A percentile compares a stretch with the other conserved stretches of the same genome.
Evolutionary conservation across 2,888 invertebrate genomes (phyloP).

Genomic region (Lottia scabra): DNA sequence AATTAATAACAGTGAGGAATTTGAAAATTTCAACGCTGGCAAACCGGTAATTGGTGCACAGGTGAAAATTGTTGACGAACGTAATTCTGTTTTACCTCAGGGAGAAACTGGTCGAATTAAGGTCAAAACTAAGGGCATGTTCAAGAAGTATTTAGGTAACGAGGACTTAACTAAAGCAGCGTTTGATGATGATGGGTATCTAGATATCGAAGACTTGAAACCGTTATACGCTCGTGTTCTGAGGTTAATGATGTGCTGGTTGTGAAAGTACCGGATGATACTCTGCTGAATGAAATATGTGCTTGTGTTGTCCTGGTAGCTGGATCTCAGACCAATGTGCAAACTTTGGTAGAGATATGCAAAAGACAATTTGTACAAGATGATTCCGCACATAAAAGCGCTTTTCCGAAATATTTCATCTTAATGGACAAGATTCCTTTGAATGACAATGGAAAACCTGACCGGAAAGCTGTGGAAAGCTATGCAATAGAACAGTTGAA

Average conservation of each 20-base stretch:
- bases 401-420: not conserved
- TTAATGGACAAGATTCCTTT: not conserved
- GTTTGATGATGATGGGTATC: slow-evolving; percentile 12
- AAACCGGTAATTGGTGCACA: not conserved
- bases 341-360: not conserved
- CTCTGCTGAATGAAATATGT: no score
- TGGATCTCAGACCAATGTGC: not conserved
- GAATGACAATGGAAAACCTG: not conserved
- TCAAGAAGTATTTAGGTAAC: slow-evolving; percentile 5
- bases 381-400: no score
- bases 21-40: no score
- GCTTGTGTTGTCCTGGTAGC: slow-evolving; percentile 5
- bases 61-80: slow-evolving; percentile 12
- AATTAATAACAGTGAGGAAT: not conserved
- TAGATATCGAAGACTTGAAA: not conserved
- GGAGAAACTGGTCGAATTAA: not conserved
- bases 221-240: slow-evolving; percentile 2
- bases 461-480: not conserved
- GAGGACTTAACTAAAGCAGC: slow-evolving; percentile 6
- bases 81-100: not conserved
- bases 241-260: slow-evolving; percentile 13
- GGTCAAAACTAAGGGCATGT: slow-evolving; percentile 2
- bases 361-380: not conserved
- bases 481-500: not conserved
- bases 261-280: no score